phyloP scores from a whole-genome alignment of 1,140 invertebrate species.

The Dolichoris vasculosae region DNA sequence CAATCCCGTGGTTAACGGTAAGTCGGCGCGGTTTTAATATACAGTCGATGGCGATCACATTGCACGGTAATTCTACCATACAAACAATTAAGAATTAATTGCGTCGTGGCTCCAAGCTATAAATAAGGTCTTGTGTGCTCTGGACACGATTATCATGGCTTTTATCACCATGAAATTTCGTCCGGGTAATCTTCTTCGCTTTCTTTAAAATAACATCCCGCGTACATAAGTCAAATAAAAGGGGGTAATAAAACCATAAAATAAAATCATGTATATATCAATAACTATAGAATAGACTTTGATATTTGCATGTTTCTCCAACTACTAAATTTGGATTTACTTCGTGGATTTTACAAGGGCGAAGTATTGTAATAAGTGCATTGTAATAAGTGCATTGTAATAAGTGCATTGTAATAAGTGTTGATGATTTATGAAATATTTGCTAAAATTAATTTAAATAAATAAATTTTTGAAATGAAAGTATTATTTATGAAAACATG shows the following conservation, averaged over 20 bases:
- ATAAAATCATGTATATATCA: background rate
- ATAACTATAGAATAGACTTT: background rate
- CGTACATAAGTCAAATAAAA: background rate
- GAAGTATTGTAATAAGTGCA: too few species aligned
- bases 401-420: background rate
- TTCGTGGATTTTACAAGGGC: background rate
- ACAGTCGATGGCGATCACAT: too few species aligned
- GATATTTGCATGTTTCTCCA: background rate
- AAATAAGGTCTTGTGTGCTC: background rate
- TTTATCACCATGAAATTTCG: conserved; percentile 45
- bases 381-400: too few species aligned
- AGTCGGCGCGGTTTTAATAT: background rate
- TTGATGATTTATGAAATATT: background rate
- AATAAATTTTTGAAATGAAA: background rate
- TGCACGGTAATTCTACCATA: background rate
- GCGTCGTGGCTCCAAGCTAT: background rate
- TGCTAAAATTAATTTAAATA: background rate
- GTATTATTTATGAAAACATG: background rate
- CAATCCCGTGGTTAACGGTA: background rate
- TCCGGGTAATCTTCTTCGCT: background rate
- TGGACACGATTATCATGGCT: conserved; percentile 13
- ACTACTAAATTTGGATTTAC: background rate
- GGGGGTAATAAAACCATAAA: background rate
- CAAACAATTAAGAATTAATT: background rate
- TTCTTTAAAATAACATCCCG: background rate